phyloP scores from a whole-genome alignment of 2,888 invertebrate species.

The Lymantria monacha region DNA sequence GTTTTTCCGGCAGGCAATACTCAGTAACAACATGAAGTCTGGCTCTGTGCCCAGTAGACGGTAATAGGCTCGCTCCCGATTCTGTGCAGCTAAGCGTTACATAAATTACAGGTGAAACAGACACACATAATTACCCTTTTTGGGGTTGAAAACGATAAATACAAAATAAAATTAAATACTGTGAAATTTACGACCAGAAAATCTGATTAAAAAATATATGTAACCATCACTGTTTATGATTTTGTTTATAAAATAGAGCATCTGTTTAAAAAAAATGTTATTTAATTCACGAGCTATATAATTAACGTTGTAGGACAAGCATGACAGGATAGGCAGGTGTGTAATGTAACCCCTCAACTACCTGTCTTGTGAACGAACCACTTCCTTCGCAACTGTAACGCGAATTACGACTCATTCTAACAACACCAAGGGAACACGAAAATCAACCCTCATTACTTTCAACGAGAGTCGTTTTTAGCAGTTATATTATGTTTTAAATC shows the following conservation, averaged over 20 bases:
- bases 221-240: not conserved
- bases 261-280: not conserved
- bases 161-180: too few relatives aligned
- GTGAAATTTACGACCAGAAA: too few relatives aligned
- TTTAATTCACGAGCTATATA: slow-evolving; percentile 17
- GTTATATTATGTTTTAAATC: not conserved
- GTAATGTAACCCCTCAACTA: slow-evolving; percentile 49
- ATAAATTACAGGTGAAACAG: too few relatives aligned
- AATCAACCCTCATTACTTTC: slow-evolving; percentile 16
- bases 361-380: slow-evolving; percentile 33
- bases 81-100: too few relatives aligned
- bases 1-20: too few relatives aligned
- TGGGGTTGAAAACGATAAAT: too few relatives aligned
- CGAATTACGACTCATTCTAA: slow-evolving; percentile 42
- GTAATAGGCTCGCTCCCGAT: too few relatives aligned
- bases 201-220: too few relatives aligned
- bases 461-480: not conserved
- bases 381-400: slow-evolving; percentile 53
- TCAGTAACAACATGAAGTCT: too few relatives aligned
- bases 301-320: slow-evolving; percentile 37
- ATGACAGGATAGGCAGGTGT: slow-evolving; percentile 64
- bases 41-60: too few relatives aligned
- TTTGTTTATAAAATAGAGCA: not conserved
- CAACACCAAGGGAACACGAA: slow-evolving; percentile 13
- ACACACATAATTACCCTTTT: too few relatives aligned